A percentile compares a stretch with the other conserved stretches of the same genome.
Evolutionary conservation across 2,888 invertebrate species (phyloP).

Genomic region (Chirona hameri): DNA sequence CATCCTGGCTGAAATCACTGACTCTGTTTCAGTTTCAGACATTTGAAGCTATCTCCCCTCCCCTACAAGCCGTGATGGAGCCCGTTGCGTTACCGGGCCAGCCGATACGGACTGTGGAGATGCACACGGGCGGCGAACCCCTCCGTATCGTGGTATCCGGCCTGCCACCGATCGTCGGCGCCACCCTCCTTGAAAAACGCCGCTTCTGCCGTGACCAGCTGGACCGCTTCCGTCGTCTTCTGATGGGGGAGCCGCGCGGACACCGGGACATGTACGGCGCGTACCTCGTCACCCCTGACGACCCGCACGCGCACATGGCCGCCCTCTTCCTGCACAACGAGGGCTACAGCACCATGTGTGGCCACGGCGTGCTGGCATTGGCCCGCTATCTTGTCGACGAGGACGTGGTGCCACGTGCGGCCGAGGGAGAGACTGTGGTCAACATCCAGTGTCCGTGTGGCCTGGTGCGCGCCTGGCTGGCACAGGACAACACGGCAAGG

Average conservation of each 20-base stretch:
- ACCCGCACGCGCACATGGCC: not conserved
- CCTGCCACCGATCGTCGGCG: not conserved
- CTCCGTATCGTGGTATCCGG: not conserved
- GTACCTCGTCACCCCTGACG: not conserved
- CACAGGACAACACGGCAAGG: not conserved
- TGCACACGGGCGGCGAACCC: not conserved
- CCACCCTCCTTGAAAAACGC: not conserved
- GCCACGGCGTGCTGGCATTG: not conserved
- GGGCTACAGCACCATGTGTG: slow-evolving; percentile 4
- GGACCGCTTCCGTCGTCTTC: not conserved
- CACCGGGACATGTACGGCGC: slow-evolving; percentile 1
- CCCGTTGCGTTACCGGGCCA: not conserved
- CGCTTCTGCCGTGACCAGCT: slow-evolving; percentile 23
- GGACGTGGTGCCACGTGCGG: not conserved
- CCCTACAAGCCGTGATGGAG: no score
- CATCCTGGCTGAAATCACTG: no score
- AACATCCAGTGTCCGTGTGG: slow-evolving; percentile 1
- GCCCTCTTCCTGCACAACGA: not conserved
- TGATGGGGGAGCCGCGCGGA: not conserved
- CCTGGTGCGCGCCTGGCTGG: slow-evolving; percentile 2
- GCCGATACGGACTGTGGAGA: not conserved
- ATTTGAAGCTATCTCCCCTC: no score
- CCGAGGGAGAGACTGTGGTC: not conserved
- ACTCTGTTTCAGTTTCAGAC: no score
- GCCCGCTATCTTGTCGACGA: not conserved